Evolutionary conservation across 2,797 vertebrate species (phyloP).

Genomic region (Chelonia mydas): DNA sequence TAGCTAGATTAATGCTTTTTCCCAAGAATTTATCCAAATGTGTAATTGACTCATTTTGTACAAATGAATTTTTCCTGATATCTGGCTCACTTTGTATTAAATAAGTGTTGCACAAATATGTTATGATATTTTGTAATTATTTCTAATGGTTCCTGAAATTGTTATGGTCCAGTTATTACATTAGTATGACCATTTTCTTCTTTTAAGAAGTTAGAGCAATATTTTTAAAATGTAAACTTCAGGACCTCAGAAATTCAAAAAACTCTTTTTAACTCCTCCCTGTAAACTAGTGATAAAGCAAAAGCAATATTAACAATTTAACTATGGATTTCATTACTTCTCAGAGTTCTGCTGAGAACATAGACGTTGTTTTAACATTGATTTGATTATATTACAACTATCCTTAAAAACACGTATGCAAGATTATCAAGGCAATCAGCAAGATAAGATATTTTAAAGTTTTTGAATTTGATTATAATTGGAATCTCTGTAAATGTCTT

Average conservation of each 20-base stretch:
- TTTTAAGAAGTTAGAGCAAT: not conserved
- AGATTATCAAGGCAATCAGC: not conserved
- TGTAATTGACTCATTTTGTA: not conserved
- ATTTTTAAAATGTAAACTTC: not conserved
- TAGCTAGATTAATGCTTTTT: not conserved
- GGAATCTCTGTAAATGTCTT: slow-evolving; percentile 47
- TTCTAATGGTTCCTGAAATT: slow-evolving; percentile 16
- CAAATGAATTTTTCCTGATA: accelerated
- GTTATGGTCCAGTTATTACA: not conserved
- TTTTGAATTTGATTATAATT: slow-evolving; percentile 33
- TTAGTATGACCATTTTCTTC: slow-evolving; percentile 9
- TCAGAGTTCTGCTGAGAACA: not conserved
- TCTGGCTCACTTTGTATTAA: not conserved
- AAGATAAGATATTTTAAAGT: slow-evolving; percentile 27
- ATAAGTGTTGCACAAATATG: not conserved
- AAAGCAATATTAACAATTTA: not conserved
- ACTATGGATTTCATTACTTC: not conserved
- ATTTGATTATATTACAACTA: slow-evolving; percentile 12
- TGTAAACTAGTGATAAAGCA: not conserved
- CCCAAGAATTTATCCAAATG: not conserved
- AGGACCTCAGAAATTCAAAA: not conserved
- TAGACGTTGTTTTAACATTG: not conserved
- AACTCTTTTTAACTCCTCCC: not conserved
- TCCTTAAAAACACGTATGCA: slow-evolving; percentile 29
- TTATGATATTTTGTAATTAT: not conserved